A percentile compares a stretch with the other conserved stretches of the same genome.
These are phyloP conservation scores for Bucco capensis DNA, from an alignment of 2,113 vertebrate species.

Conservation along the genomic window DNA sequence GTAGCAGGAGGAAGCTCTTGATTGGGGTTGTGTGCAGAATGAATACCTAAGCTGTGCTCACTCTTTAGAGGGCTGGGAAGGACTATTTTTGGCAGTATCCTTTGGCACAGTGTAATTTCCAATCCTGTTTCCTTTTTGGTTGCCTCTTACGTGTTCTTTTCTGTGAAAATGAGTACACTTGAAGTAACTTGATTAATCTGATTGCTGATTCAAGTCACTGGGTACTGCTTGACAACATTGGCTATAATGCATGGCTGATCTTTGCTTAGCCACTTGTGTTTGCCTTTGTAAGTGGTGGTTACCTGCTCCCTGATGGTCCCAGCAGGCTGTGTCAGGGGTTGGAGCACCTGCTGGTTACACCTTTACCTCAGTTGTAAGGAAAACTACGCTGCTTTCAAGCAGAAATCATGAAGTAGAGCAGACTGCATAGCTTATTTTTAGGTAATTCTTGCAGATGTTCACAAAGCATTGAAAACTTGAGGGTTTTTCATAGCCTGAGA, in stretches of 20 bases:
- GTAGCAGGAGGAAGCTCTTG: not conserved
- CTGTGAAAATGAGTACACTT: not conserved
- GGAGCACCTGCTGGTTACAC: not conserved
- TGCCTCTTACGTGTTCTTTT: not conserved
- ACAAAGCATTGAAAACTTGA: not conserved
- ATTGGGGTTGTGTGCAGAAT: not conserved
- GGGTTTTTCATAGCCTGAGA: not conserved
- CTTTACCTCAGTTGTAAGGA: not conserved
- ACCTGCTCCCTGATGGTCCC: not conserved
- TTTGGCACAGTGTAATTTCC: not conserved
- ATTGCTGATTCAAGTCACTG: not conserved
- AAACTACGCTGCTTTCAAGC: not conserved
- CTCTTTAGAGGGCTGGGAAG: not conserved
- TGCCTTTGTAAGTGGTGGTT: not conserved
- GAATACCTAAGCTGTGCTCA: not conserved
- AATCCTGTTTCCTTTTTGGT: not conserved
- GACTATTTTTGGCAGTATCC: not conserved
- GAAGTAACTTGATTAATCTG: not conserved
- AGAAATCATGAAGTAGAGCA: not conserved
- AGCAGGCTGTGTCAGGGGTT: not conserved
- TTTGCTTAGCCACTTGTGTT: not conserved
- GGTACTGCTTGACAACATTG: not conserved
- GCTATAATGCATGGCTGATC: not conserved
- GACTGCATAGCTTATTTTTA: not conserved
- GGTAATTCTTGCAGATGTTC: not conserved